A percentile compares a stretch with the other conserved stretches of the same genome.
phyloP scores from a whole-genome alignment of 2,888 invertebrate species.

The Drosophila rubida region DNA sequence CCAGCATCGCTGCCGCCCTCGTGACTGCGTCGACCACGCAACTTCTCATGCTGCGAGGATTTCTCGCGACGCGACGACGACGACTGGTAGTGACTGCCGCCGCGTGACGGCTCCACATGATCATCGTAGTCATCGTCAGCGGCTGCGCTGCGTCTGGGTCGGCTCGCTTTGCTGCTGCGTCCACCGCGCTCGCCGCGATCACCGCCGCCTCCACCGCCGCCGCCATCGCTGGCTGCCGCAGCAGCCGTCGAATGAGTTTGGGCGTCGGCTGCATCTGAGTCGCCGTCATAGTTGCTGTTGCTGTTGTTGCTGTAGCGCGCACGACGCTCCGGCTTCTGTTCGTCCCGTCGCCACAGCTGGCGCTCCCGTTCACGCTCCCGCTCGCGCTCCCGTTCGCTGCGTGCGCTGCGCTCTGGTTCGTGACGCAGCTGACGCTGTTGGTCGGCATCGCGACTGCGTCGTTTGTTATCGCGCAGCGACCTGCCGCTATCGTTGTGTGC shows the following conservation, averaged over 20 bases:
- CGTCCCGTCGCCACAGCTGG: conserved; percentile 67
- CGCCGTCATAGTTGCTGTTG: conserved; percentile 63
- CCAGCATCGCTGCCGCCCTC: conserved; percentile 60
- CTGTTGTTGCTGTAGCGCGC: conserved; percentile 57
- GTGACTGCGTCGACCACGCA: conserved; percentile 68
- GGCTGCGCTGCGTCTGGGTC: conserved; percentile 52
- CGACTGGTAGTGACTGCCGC: conserved; percentile 31
- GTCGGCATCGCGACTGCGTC: conserved; percentile 50
- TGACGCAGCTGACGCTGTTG: conserved; percentile 8
- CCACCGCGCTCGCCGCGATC: conserved; percentile 27
- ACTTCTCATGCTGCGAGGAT: conserved; percentile 63
- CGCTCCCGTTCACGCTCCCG: conserved; percentile 46
- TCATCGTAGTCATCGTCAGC: conserved; percentile 63
- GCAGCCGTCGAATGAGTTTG: background rate
- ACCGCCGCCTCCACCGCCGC: conserved; percentile 34
- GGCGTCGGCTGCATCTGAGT: conserved; percentile 55
- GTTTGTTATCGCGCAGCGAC: conserved; percentile 51
- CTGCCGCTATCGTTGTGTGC: conserved; percentile 49
- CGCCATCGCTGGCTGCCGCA: conserved; percentile 39
- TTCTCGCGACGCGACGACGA: conserved; percentile 65
- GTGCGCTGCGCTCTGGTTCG: conserved; percentile 22
- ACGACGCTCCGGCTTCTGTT: conserved; percentile 56
- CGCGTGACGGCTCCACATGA: conserved; percentile 35
- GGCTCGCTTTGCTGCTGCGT: conserved; percentile 57
- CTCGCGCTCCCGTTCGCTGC: conserved; percentile 30